Conservation (phyloP, 2,113 vertebrate genomes). For the Epinephelus moara region DNA sequence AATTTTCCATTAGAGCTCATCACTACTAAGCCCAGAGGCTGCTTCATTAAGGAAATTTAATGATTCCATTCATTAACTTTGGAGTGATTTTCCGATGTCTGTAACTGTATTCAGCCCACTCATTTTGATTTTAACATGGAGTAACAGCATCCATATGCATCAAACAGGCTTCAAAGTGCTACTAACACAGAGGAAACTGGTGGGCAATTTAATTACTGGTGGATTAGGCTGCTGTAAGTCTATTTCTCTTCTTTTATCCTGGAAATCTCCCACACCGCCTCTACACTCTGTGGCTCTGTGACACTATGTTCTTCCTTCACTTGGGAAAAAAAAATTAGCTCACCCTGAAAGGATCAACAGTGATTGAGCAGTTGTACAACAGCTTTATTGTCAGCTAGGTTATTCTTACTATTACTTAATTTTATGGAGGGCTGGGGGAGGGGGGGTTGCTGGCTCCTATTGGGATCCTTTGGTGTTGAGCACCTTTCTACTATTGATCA, state of each 20-base stretch:
- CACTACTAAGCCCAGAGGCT: conserved; percentile 68
- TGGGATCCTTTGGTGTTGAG: too few relatives aligned
- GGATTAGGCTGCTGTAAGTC: background rate
- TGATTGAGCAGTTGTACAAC: too few relatives aligned
- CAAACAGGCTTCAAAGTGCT: conserved; percentile 42
- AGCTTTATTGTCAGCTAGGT: too few relatives aligned
- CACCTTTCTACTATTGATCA: too few relatives aligned
- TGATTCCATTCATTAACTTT: conserved; percentile 71
- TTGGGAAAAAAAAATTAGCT: too few relatives aligned
- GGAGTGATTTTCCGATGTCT: conserved; percentile 56
- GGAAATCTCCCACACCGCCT: too few relatives aligned
- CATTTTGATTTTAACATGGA: conserved; percentile 23
- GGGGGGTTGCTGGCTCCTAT: too few relatives aligned
- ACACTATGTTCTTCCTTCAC: too few relatives aligned
- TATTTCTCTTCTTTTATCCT: background rate
- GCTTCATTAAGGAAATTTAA: conserved; percentile 73
- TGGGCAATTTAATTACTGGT: background rate
- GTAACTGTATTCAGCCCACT: conserved; percentile 44
- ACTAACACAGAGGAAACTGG: conserved; percentile 12
- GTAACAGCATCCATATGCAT: conserved; percentile 41
- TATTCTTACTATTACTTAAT: too few relatives aligned
- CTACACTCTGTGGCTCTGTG: too few relatives aligned
- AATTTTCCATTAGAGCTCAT: conserved; percentile 73
- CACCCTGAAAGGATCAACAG: too few relatives aligned
- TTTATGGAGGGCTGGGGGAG: too few relatives aligned